Evolutionary conservation across 2,113 vertebrate species (phyloP).

Genomic region (Grammomys dolichurus): DNA sequence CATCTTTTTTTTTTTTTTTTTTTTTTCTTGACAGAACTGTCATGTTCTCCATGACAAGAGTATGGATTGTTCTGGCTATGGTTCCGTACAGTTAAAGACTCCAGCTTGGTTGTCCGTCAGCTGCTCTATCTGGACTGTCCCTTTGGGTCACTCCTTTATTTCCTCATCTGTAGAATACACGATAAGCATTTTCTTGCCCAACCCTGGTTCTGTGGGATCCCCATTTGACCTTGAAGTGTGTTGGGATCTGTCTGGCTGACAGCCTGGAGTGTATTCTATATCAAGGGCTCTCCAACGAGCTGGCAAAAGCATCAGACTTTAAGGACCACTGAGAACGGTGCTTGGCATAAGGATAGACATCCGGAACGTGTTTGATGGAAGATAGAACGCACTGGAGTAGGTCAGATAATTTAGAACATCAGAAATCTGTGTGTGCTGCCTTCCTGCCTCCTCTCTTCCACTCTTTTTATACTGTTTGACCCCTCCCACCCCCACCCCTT

Average conservation of each 20-base stretch:
- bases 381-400: rapidly evolving
- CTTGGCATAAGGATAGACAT: not conserved
- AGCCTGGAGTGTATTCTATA: not conserved
- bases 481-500: not conserved
- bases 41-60: not conserved
- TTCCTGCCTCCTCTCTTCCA: rapidly evolving
- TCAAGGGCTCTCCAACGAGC: not conserved
- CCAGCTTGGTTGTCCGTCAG: not conserved
- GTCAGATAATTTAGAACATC: not conserved
- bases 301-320: conserved; percentile 14
- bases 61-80: not conserved
- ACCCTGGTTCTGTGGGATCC: not conserved
- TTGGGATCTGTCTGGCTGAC: not conserved
- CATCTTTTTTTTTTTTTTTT: not conserved
- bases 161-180: too few relatives aligned
- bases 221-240: not conserved
- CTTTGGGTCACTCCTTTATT: not conserved
- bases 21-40: not conserved
- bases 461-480: too few relatives aligned
- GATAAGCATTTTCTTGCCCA: not conserved
- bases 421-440: not conserved
- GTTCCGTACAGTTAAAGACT: not conserved
- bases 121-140: not conserved
- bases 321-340: not conserved
- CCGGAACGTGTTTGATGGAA: not conserved